phyloP scores from a whole-genome alignment of 2,888 invertebrate species.

The Rosalia funebris region DNA sequence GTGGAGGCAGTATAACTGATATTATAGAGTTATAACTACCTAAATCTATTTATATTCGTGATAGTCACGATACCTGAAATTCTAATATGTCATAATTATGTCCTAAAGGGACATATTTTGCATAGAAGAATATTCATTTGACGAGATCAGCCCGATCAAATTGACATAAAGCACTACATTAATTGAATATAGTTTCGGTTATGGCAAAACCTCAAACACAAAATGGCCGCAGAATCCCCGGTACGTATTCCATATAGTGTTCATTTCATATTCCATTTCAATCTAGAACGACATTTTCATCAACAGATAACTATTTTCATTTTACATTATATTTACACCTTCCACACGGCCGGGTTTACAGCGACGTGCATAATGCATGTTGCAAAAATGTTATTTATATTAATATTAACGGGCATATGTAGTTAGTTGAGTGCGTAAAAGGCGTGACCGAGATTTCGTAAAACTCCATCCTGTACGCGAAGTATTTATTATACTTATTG shows the following conservation, averaged over 20 bases:
- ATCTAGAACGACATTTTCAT: conserved; percentile 19
- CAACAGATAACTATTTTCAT: conserved; percentile 23
- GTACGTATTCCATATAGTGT: conserved; percentile 10
- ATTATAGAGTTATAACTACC: too few species aligned
- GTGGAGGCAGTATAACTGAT: too few species aligned
- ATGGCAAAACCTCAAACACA: conserved; percentile 14
- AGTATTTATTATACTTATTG: too few species aligned
- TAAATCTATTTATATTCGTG: too few species aligned
- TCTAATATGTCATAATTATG: too few species aligned
- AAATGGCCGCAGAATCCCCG: conserved; percentile 11
- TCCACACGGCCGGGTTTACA: conserved; percentile 8
- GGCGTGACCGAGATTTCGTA: too few species aligned
- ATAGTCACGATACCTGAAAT: too few species aligned
- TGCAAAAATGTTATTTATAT: conserved; percentile 19
- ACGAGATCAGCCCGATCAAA: conserved; percentile 7
- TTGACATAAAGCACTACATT: conserved; percentile 9
- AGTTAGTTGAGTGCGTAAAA: too few species aligned
- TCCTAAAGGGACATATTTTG: background rate
- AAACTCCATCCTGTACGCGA: too few species aligned
- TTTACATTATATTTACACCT: conserved; percentile 16
- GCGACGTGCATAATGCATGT: background rate
- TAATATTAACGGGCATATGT: too few species aligned
- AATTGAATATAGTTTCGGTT: too few species aligned
- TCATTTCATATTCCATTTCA: conserved; percentile 24
- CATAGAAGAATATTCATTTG: background rate